Evolutionary conservation across 2,888 invertebrate genomes (phyloP), one percentile per base, ranked within the genome.

Genomic region (Acleris holmiana): DNA sequence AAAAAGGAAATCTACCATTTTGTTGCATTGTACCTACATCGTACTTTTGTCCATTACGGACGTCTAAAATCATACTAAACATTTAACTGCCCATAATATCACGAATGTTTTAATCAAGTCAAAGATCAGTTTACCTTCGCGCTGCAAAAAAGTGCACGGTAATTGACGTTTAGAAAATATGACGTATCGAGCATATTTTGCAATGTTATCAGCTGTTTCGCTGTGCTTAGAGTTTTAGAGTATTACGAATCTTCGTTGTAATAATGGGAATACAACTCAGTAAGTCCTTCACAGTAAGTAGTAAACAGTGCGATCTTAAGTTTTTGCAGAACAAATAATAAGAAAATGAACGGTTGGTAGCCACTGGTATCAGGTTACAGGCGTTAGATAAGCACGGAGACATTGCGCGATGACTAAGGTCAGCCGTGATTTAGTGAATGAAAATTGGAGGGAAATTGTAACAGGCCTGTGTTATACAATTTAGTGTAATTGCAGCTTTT

Each of bases 321-420:
- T n/a, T n/a, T n/a, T 13, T 15, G 13, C 21, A 4, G 7, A 2
- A 23, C 1, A n/a, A 25, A 17, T 23, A 25, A 46, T 58, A 55
- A 58, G 56, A 62, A 54, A 61, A 63, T 47, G 15, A 25, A 77
- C 74, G 65, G 78, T 82, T 81, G 59, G 7, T 10, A n/a, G 68
- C 62, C 48, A 18, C 81, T 78, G 77, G 29, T 61, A 70, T 74
- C 72, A 64, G 44, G 65, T 66, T 71, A 69, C 70, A 68, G 73
- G 41, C 61, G 67, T 83, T 82, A 80, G 69, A 75, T 81, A 81
- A 83, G 68, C 75, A 72, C 69, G 74, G 73, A 53, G 70, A 68
- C 67, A 69, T 72, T 74, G 70, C 68, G 67, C 70, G 74, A 73
- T 74, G 72, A 82, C 82, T 84, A 83, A 77, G 81, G 81, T 77